phyloP scores from a whole-genome alignment of 2,888 invertebrate species.

The Melanotus villosus region DNA sequence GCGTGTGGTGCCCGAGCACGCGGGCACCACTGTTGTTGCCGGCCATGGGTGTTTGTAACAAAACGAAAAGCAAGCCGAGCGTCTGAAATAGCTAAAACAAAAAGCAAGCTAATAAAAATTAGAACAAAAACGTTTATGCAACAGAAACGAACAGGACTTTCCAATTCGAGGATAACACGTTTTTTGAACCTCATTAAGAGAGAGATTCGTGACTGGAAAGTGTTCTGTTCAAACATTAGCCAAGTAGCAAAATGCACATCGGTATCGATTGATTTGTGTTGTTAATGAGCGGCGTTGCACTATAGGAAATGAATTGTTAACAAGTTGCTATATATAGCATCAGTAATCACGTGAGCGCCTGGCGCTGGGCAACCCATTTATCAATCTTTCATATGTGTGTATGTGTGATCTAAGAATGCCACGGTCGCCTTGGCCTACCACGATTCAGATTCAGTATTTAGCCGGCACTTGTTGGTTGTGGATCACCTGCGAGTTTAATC shows the following conservation, averaged over 20 bases:
- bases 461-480: constrained; percentile 42
- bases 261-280: not conserved
- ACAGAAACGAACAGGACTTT: not conserved
- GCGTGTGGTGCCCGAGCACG: too few species aligned
- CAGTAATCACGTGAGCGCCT: constrained; percentile 41
- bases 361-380: constrained; percentile 43
- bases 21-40: too few species aligned
- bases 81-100: too few species aligned
- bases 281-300: constrained; percentile 10
- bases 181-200: constrained; percentile 3
- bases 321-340: constrained; percentile 11
- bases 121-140: too few species aligned
- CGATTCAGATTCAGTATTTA: constrained; percentile 45
- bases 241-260: constrained; percentile 17
- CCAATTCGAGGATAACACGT: not conserved
- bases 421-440: constrained; percentile 45
- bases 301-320: constrained; percentile 31
- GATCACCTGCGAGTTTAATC: constrained; percentile 25
- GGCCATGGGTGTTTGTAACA: too few species aligned
- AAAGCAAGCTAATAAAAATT: too few species aligned
- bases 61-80: too few species aligned
- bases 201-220: constrained; percentile 14
- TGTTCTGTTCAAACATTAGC: not conserved
- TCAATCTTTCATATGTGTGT: constrained; percentile 41
- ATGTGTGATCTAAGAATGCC: constrained; percentile 48